Evolutionary conservation across 2,888 invertebrate species (phyloP), one percentile per base, ranked within the genome.

Genomic region (Eumerus sabulonum): DNA sequence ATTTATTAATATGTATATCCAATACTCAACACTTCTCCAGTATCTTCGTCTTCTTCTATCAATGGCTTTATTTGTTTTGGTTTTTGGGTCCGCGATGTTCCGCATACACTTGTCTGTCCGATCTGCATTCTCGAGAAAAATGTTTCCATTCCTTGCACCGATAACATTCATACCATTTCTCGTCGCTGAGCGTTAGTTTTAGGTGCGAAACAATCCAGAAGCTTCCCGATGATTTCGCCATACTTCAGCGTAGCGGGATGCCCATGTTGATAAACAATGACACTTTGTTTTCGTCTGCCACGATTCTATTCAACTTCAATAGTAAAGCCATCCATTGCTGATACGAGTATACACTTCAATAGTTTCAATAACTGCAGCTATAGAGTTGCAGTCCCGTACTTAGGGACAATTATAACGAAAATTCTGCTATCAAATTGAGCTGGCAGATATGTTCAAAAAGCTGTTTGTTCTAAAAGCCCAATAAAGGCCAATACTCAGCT

Each of bases 151-250:
- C 27, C 11, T 50, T 50, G 9, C 27, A 50, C 27, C 27, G 48
- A 19, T 9, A 50, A 13, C 48, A 50, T 19, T 51, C 13, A 1
- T 14, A n/a, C 13, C 36, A 16, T 27, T 5, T 14, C 14, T 27
- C 12, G 7, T 3, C 19, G 19, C 44, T 17, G 12, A 2, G 18
- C 47, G n/a, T 48, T 48, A 3, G 17, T 48, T 18, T 72, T 64
- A 1, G 72, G 53, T 27, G 18, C 50, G 13, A 64, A 44, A 59
- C 59, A 48, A 7, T 27, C 13, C 9, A 35, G 18, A 9, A 68
- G 44, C 14, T 47, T 60, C 38, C 7, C 2, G 9, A 57, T 14
- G 5, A 50, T 62, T 1, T 19, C 50, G 11, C 42, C 27, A 16
- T 42, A 50, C 38, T 50, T 48, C 1, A 60, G 42, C 1, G 13